Base-by-base conservation (phyloP, 2,113 vertebrate species). In the Camarhynchus parvulus region DNA sequence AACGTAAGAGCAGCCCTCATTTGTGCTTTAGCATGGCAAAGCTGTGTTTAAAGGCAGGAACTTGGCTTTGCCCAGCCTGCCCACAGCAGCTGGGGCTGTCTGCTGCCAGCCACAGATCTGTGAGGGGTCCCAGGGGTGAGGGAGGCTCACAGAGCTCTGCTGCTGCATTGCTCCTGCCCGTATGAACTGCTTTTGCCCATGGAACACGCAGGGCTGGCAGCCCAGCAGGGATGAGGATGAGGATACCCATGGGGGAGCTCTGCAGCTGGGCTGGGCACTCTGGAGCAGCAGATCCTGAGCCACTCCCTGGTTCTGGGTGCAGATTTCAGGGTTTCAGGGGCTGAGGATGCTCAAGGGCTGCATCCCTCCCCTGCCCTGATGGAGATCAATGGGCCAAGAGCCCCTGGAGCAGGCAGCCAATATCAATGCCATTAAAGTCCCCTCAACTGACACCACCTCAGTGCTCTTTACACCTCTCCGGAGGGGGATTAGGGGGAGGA, bases 401-500 rank as follows among this genome's bases (percentile, higher is more conserved):
- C 91, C 61, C 8, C 59, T 11, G n/a, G 76, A 82, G 91, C 89
- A 91, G 86, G 2, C 76, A 77, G 91, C 83, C 95, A 77, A 31
- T 70, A 72, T 44, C 94, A 44, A 30, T 82, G 92, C 94, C 87
- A 95, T 87, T 58, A 87, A 95, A 96, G 56, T 7, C 52, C 87
- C 74, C 76, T 85, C 92, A 37, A 89, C 21, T 47, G 91, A 79
- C 94, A 86, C 77, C 94, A 91, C 89, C 89, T 84, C 91, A 15
- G 86, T 75, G 94, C 85, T 95, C 96, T 89, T 92, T 53, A 84
- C 96, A 92, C 94, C 94, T 89, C 96, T 94, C 91, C 7, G 6
- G 92, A 96, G 91, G 81, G 69, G 91, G 62, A 91, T 95, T 62
- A 95, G 81, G 89, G 70, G 37, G 15, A 82, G 94, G 83, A 95